Conservation (phyloP, 2,113 vertebrate genomes). For the Caretta caretta region DNA sequence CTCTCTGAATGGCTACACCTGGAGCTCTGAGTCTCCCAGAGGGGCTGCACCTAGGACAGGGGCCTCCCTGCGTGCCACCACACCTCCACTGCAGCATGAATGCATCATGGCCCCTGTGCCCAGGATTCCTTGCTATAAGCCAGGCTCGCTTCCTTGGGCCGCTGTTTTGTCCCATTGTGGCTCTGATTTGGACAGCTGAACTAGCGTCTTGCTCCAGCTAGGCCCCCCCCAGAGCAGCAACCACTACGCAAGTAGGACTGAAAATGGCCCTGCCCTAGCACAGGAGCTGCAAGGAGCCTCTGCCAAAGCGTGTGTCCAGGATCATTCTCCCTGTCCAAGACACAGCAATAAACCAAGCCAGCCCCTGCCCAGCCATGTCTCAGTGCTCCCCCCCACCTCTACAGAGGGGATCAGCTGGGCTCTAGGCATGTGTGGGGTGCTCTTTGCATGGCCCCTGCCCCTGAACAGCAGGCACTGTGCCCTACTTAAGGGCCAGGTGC, state of each 20-base stretch:
- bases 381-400: too few species aligned
- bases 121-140: too few species aligned
- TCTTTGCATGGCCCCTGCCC: neutral
- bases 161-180: accelerated
- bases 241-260: too few species aligned
- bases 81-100: too few species aligned
- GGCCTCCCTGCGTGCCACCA: neutral
- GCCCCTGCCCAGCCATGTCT: neutral
- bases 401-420: neutral
- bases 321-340: neutral
- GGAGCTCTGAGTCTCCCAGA: neutral
- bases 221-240: too few species aligned
- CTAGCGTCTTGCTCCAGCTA: neutral
- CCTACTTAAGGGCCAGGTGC: neutral
- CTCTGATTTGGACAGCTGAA: neutral
- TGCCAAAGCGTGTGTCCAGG: accelerated
- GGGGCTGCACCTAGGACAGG: neutral
- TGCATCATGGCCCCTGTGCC: neutral
- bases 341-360: neutral
- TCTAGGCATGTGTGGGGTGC: neutral
- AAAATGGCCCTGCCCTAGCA: neutral
- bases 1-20: neutral
- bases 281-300: neutral
- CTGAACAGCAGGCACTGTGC: neutral
- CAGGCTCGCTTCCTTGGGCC: neutral